phyloP scores from a whole-genome alignment of 2,797 vertebrate species.

The Artibeus lituratus region DNA sequence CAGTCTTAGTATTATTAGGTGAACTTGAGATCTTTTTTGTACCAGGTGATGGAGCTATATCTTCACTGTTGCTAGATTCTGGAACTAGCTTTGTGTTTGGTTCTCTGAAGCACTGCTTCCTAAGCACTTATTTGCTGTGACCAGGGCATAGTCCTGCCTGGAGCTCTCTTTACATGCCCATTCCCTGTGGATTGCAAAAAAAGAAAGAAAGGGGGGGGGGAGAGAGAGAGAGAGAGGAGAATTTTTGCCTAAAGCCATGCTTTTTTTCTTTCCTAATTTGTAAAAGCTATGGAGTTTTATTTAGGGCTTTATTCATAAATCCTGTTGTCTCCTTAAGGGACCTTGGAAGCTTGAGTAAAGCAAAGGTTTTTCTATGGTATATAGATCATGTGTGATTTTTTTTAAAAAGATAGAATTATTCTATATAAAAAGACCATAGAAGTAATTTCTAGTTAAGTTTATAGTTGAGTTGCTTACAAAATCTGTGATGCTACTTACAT shows the following conservation, averaged over 20 bases:
- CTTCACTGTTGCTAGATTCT: background rate
- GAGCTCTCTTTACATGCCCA: background rate
- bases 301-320: background rate
- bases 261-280: background rate
- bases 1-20: background rate
- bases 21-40: background rate
- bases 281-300: constrained; percentile 5
- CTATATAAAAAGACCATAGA: background rate
- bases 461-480: background rate
- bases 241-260: background rate
- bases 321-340: background rate
- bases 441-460: background rate
- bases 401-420: background rate
- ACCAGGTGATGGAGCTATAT: constrained; percentile 64
- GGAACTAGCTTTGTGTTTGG: background rate
- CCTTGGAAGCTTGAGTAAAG: constrained; percentile 9
- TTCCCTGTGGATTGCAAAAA: background rate
- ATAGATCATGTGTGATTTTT: background rate
- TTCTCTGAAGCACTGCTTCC: background rate
- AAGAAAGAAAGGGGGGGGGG: background rate
- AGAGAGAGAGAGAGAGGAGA: background rate
- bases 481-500: background rate
- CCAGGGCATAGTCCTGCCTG: background rate
- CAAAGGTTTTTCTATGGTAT: background rate
- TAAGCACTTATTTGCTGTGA: background rate